Evolutionary conservation across 2,888 invertebrate genomes (phyloP).

Genomic region (Diarsia dahlii): DNA sequence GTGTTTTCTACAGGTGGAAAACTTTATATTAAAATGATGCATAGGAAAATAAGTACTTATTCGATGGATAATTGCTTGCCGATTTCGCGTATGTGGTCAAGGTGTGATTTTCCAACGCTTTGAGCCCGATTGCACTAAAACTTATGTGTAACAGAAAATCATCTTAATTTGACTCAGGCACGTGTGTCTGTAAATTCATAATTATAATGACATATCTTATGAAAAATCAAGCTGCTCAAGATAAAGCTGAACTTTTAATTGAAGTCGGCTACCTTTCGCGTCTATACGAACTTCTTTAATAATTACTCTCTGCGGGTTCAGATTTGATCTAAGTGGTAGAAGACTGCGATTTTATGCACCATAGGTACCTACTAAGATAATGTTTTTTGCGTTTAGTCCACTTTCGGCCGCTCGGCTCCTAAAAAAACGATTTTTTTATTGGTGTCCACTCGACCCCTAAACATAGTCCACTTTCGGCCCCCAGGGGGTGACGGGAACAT

Average conservation of each 20-base stretch:
- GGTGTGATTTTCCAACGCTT: neutral
- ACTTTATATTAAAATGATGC: too few relatives aligned
- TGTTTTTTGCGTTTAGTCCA: too few relatives aligned
- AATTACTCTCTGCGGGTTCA: constrained; percentile 77
- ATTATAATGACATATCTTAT: constrained; percentile 47
- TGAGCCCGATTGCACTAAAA: neutral
- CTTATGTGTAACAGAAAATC: neutral
- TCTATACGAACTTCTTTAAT: constrained; percentile 85
- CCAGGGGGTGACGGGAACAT: too few relatives aligned
- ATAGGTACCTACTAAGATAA: too few relatives aligned
- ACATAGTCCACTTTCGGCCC: too few relatives aligned
- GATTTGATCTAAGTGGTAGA: constrained; percentile 55
- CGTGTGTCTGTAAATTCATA: constrained; percentile 64
- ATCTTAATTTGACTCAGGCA: neutral
- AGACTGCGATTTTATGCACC: constrained; percentile 40
- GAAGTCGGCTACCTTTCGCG: constrained; percentile 81
- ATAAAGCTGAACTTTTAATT: constrained; percentile 83
- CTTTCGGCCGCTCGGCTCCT: too few relatives aligned
- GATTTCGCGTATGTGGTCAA: too few relatives aligned
- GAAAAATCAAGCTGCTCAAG: constrained; percentile 72
- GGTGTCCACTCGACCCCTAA: too few relatives aligned
- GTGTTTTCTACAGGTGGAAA: too few relatives aligned
- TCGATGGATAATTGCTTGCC: neutral
- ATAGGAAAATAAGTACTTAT: too few relatives aligned
- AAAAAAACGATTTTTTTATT: too few relatives aligned